Conservation (phyloP, 2,797 vertebrate genomes). For the Characodon lateralis region DNA sequence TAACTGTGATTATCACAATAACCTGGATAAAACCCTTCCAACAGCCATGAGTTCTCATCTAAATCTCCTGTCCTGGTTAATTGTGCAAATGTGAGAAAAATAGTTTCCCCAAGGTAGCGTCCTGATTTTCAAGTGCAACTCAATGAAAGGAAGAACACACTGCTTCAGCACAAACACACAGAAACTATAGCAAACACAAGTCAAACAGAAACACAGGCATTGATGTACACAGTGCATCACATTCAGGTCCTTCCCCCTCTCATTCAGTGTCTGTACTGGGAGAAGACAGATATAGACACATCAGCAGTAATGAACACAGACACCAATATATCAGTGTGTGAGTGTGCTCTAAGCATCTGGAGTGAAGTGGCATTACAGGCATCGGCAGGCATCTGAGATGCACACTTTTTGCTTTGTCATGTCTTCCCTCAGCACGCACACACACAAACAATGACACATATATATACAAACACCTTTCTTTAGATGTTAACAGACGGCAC, state of each 20-base stretch:
- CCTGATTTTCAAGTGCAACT: conserved; percentile 23
- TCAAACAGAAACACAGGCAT: conserved; percentile 33
- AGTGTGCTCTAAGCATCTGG: conserved; percentile 72
- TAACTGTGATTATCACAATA: not conserved
- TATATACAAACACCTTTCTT: conserved; percentile 51
- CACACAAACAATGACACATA: conserved; percentile 36
- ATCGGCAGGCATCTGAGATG: conserved; percentile 68
- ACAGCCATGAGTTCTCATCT: not conserved
- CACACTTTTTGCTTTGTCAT: conserved; percentile 60
- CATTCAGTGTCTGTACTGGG: conserved; percentile 41
- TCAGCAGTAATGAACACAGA: conserved; percentile 82
- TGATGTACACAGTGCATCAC: conserved; percentile 32
- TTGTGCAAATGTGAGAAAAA: not conserved
- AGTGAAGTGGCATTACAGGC: conserved; percentile 69
- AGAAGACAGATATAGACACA: conserved; percentile 67
- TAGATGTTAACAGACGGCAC: conserved; percentile 76
- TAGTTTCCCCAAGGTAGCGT: not conserved
- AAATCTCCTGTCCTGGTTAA: not conserved
- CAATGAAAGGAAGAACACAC: conserved; percentile 19
- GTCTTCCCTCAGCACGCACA: conserved; percentile 50
- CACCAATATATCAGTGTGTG: conserved; percentile 74
- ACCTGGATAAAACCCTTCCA: not conserved
- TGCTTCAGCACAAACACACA: conserved; percentile 13
- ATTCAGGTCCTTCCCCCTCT: conserved; percentile 43
- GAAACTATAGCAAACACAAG: conserved; percentile 18